Base-by-base conservation (phyloP, 2,113 vertebrate species). In the Cisticola juncidis region DNA sequence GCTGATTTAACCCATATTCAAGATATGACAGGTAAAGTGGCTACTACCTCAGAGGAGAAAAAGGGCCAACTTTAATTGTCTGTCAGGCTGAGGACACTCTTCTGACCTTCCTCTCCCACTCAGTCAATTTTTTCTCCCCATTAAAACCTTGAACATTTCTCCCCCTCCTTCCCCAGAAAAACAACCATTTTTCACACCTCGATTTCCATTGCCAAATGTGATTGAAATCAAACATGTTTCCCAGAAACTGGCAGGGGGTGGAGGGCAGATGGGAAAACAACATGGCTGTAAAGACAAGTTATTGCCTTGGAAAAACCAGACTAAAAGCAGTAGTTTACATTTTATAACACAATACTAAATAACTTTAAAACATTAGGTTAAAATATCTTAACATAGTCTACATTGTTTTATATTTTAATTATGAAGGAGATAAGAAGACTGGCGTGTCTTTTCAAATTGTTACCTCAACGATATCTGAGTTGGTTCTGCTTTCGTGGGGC, bases 391-490 rank as follows among this genome's bases (percentile, higher is more conserved):
- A 56, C 77, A 88, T 10, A 35, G 51, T 69, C 62, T 77, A 8
- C 1, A 3, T 18, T 54, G 51, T n/a, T 78, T 38, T 66, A 51
- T 2, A 78, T 29, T 56, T 50, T 35, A 53, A 69, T 31, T 33
- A 17, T 33, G 77, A 94, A 76, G 11, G 26, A 92, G 77, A 70
- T n/a, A 94, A 88, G 79, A 88, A 89, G 78, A 89, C 47, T 50
- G 90, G 81, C 9, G 5, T 21, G 53, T 92, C 72, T 87, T 86
- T 80, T 84, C 71, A 92, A 64, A 88, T 58, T 86, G 99, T 99
- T 98, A 99, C 99, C 99, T 99, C 99, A 80, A 99, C 99, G 48
- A 99, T 99, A 97, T 99, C 99, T 50, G 99, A 99, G 99, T 99
- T 99, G 98, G 99, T 99, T 98, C 99, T 98, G 99, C 99, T 99